Conservation (phyloP, 1,140 invertebrate species). For the Diorhabda carinulata region DNA sequence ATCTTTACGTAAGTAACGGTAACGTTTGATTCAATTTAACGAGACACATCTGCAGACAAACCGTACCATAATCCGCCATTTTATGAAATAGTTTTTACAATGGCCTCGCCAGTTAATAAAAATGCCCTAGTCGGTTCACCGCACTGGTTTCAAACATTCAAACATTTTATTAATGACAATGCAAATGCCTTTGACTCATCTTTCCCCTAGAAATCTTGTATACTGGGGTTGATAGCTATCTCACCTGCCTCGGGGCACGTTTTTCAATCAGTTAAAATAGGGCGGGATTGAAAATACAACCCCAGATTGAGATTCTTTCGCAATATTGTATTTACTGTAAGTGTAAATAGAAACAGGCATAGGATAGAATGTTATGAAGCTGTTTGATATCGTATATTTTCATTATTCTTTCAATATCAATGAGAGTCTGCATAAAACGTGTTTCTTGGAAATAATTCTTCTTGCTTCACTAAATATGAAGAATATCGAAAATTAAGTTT, state of each 20-base stretch:
- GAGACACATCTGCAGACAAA: constrained; percentile 28
- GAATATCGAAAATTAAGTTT: no score
- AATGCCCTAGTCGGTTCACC: constrained; percentile 31
- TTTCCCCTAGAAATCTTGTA: constrained; percentile 22
- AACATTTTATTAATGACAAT: constrained; percentile 32
- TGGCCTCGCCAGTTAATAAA: constrained; percentile 35
- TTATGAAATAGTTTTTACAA: constrained; percentile 30
- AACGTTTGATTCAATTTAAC: constrained; percentile 14
- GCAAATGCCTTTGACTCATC: constrained; percentile 37
- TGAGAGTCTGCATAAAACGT: no score
- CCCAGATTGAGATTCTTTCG: constrained; percentile 7
- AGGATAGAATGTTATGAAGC: constrained; percentile 23
- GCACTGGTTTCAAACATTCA: constrained; percentile 32
- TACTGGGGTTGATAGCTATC: constrained; percentile 31
- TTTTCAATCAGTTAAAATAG: constrained; percentile 37
- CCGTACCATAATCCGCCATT: constrained; percentile 27
- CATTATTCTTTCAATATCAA: no score
- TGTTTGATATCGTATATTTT: constrained; percentile 11
- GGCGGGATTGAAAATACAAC: constrained; percentile 13
- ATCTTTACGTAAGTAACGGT: constrained; percentile 6
- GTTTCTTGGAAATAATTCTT: no score
- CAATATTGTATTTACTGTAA: constrained; percentile 12
- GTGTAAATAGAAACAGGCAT: constrained; percentile 20
- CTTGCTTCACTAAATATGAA: no score
- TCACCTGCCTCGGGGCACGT: constrained; percentile 36